phyloP scores from a whole-genome alignment of 2,113 vertebrate genomes.

The Siniperca chuatsi region DNA sequence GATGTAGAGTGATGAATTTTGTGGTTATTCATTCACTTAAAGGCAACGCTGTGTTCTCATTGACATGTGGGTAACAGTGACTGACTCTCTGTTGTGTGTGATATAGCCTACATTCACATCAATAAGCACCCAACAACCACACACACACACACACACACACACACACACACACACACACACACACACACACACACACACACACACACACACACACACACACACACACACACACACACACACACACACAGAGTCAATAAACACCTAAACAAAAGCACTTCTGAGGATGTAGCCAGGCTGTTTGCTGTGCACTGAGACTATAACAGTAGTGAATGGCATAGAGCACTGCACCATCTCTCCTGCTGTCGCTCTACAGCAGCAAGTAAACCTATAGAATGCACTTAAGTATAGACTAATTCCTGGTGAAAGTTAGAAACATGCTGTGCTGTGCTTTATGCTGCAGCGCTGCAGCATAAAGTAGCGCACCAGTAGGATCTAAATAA shows the following conservation, averaged over 20 bases:
- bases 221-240: not conserved
- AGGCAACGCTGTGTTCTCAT: conserved; percentile 43
- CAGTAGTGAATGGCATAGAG: conserved; percentile 62
- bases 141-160: conserved; percentile 3
- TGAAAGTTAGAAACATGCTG: conserved; percentile 45
- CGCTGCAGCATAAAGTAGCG: conserved; percentile 13
- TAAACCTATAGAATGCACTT: conserved; percentile 20
- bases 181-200: too few species aligned
- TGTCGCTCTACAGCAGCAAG: conserved; percentile 5
- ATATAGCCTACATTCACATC: conserved; percentile 16
- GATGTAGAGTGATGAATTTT: conserved; percentile 65
- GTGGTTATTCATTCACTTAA: conserved; percentile 71
- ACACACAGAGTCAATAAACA: conserved; percentile 40
- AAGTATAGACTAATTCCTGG: conserved; percentile 1
- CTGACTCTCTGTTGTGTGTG: conserved; percentile 34
- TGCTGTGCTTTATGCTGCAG: conserved; percentile 17
- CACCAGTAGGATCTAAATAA: not conserved
- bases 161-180: not conserved
- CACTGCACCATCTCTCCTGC: conserved; percentile 59
- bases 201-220: not conserved
- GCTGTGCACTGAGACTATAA: conserved; percentile 74
- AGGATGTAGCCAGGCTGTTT: conserved; percentile 71
- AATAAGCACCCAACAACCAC: conserved; percentile 5
- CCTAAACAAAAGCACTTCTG: conserved; percentile 66
- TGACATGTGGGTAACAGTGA: conserved; percentile 41